phyloP scores from a whole-genome alignment of 2,888 invertebrate genomes.

The Perizoma affinitatum region DNA sequence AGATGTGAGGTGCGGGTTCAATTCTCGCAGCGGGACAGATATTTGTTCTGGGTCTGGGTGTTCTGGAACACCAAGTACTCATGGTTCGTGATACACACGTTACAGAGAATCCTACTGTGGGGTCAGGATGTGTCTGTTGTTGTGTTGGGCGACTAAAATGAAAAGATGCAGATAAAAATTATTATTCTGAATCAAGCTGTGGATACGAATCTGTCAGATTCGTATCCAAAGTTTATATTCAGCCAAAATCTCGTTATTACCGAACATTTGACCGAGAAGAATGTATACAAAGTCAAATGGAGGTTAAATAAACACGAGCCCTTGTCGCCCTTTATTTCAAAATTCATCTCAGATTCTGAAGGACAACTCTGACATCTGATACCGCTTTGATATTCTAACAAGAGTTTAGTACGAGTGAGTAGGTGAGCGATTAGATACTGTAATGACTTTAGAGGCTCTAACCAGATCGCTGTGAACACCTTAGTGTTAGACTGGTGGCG shows the following conservation, averaged over 20 bases:
- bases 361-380: slow-evolving; percentile 61
- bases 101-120: too few relatives aligned
- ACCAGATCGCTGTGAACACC: slow-evolving; percentile 28
- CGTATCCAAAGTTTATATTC: too few relatives aligned
- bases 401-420: slow-evolving; percentile 44
- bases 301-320: slow-evolving; percentile 37
- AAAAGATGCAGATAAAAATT: too few relatives aligned
- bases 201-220: too few relatives aligned
- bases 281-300: slow-evolving; percentile 32
- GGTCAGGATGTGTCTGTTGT: too few relatives aligned
- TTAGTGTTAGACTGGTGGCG: slow-evolving; percentile 11
- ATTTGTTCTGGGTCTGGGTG: too few relatives aligned
- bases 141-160: too few relatives aligned
- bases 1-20: too few relatives aligned
- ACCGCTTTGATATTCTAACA: slow-evolving; percentile 52
- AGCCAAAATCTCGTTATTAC: slow-evolving; percentile 9
- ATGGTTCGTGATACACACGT: too few relatives aligned
- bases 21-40: too few relatives aligned
- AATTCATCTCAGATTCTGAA: slow-evolving; percentile 41
- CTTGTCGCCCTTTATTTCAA: slow-evolving; percentile 36
- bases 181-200: too few relatives aligned
- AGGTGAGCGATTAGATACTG: slow-evolving; percentile 40
- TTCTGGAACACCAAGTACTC: too few relatives aligned
- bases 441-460: slow-evolving; percentile 51
- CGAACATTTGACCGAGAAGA: slow-evolving; percentile 21